phyloP scores from a whole-genome alignment of 2,797 vertebrate genomes.

The Gymnothorax reevesii region DNA sequence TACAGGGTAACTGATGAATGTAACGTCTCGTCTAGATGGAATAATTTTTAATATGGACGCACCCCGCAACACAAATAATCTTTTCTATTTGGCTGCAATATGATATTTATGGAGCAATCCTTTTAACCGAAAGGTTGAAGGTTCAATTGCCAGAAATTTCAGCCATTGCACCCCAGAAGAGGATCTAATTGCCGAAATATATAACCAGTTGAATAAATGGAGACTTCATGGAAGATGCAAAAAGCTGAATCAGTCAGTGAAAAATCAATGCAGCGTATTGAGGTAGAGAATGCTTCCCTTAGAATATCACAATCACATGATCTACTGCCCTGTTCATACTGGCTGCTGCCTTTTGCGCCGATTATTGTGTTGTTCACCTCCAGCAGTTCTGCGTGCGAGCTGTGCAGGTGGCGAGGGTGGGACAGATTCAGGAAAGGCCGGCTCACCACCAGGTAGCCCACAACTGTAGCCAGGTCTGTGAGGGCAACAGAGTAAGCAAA shows the following conservation, averaged over 20 bases:
- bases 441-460: conserved; percentile 95
- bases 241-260: no score
- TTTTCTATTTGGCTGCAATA: neutral
- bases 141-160: no score
- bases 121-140: no score
- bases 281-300: neutral
- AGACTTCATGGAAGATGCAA: no score
- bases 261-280: neutral
- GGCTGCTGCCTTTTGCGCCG: neutral
- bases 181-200: no score
- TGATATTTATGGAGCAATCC: neutral
- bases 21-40: neutral
- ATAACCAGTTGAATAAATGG: no score
- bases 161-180: no score
- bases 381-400: conserved; percentile 88
- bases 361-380: conserved; percentile 74
- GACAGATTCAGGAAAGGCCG: conserved; percentile 85
- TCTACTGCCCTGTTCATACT: neutral
- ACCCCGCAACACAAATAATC: neutral
- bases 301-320: neutral
- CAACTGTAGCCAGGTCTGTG: conserved; percentile 91
- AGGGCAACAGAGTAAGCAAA: neutral
- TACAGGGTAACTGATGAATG: neutral
- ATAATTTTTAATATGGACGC: neutral
- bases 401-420: conserved; percentile 84